These are phyloP conservation scores for Spodoptera picta DNA, from an alignment of 2,888 invertebrate species.

Conservation along the genomic window DNA sequence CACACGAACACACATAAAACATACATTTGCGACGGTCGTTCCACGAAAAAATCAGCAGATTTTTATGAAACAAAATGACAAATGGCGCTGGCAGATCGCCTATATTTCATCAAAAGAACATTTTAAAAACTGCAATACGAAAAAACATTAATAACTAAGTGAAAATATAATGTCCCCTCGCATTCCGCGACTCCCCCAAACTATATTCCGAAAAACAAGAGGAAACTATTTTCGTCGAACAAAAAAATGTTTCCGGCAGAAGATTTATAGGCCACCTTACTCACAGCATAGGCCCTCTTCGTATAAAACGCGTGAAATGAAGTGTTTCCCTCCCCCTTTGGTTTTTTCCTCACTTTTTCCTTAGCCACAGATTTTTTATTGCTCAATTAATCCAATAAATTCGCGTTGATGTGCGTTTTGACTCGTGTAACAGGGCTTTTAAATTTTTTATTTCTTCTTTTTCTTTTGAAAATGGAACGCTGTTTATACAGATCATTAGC, in stretches of 20 bases:
- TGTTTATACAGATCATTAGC: slow-evolving; percentile 47
- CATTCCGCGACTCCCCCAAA: slow-evolving; percentile 58
- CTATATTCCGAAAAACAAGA: slow-evolving; percentile 80
- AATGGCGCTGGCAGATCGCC: slow-evolving; percentile 57
- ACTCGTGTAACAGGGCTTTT: slow-evolving; percentile 64
- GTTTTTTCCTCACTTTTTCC: slow-evolving; percentile 58
- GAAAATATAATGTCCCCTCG: slow-evolving; percentile 60
- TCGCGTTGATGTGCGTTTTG: slow-evolving; percentile 69
- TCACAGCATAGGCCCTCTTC: slow-evolving; percentile 71
- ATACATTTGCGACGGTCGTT: slow-evolving; percentile 45
- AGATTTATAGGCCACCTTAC: slow-evolving; percentile 83
- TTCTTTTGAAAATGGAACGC: slow-evolving; percentile 39
- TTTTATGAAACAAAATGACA: slow-evolving; percentile 61
- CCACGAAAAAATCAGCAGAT: slow-evolving; percentile 40
- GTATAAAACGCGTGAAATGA: slow-evolving; percentile 87
- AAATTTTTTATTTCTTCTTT: slow-evolving; percentile 61
- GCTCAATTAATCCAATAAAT: slow-evolving; percentile 82
- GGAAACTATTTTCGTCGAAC: slow-evolving; percentile 87
- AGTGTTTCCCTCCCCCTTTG: slow-evolving; percentile 79
- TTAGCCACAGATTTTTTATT: slow-evolving; percentile 78
- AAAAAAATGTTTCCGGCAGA: slow-evolving; percentile 84
- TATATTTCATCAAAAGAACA: slow-evolving; percentile 63
- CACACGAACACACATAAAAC: slow-evolving; percentile 28
- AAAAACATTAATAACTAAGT: slow-evolving; percentile 75
- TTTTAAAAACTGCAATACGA: slow-evolving; percentile 68